Evolutionary conservation across 1,140 invertebrate species (phyloP).

Genomic region (Tetranychus cinnabarinus): DNA sequence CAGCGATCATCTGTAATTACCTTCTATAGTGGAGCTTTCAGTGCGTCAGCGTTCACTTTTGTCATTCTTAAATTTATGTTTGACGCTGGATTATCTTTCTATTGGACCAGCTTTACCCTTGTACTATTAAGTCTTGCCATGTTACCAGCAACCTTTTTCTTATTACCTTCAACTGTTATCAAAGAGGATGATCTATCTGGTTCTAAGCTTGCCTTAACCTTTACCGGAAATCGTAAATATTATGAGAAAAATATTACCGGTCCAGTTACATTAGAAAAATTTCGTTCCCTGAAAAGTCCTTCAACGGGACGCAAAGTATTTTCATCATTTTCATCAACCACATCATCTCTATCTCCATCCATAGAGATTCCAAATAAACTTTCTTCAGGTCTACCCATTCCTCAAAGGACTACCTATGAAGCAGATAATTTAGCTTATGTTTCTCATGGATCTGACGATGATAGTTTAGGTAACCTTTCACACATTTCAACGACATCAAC

Average conservation of each 20-base stretch:
- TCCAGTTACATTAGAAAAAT: constrained; percentile 7
- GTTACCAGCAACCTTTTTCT: constrained; percentile 13
- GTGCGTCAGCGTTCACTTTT: constrained; percentile 13
- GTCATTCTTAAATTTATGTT: constrained; percentile 13
- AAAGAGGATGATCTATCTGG: background rate
- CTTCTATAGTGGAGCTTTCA: constrained; percentile 14
- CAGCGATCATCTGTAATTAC: constrained; percentile 13
- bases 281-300: background rate
- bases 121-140: constrained; percentile 10
- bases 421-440: background rate
- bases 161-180: constrained; percentile 10
- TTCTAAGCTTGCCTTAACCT: background rate
- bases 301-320: background rate
- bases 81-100: constrained; percentile 11
- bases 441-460: background rate
- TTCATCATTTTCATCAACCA: no score
- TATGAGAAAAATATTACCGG: background rate
- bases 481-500: background rate
- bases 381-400: background rate
- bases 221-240: background rate
- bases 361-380: background rate
- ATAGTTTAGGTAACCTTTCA: background rate
- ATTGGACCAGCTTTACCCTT: constrained; percentile 9
- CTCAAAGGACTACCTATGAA: background rate
- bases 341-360: background rate